phyloP scores from a whole-genome alignment of 2,797 vertebrate species.

The Sebastes cheni region DNA sequence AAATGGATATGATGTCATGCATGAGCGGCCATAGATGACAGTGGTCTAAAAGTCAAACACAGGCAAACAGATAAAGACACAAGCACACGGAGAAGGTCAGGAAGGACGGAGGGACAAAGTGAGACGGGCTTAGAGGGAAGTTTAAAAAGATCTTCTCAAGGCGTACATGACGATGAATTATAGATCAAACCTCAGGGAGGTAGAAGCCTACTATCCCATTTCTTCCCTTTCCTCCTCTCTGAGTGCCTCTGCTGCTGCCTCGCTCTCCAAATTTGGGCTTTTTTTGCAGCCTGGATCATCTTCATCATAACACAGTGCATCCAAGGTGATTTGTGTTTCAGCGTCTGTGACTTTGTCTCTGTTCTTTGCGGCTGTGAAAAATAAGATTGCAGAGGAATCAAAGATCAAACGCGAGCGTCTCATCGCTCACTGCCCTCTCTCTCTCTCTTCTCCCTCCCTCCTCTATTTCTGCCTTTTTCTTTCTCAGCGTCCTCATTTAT shows the following conservation, averaged over 20 bases:
- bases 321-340: conserved; percentile 40
- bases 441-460: neutral
- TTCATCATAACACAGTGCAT: conserved; percentile 12
- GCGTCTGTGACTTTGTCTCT: conserved; percentile 31
- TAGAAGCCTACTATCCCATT: conserved; percentile 22
- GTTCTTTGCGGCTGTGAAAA: conserved; percentile 28
- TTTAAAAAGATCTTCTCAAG: conserved; percentile 46
- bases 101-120: conserved; percentile 5
- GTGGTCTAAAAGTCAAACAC: conserved; percentile 42
- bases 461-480: neutral
- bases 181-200: conserved; percentile 61
- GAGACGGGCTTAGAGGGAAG: neutral
- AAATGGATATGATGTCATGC: conserved; percentile 72
- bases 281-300: conserved; percentile 15
- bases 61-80: conserved; percentile 34
- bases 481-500: conserved; percentile 48
- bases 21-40: conserved; percentile 61
- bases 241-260: neutral
- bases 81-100: conserved; percentile 34
- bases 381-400: conserved; percentile 32
- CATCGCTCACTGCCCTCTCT: conserved; percentile 19
- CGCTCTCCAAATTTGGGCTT: conserved; percentile 3
- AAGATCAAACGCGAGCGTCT: conserved; percentile 47
- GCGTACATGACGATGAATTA: conserved; percentile 56
- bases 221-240: conserved; percentile 22